phyloP scores from a whole-genome alignment of 2,888 invertebrate species.

The Torymus auratus region DNA sequence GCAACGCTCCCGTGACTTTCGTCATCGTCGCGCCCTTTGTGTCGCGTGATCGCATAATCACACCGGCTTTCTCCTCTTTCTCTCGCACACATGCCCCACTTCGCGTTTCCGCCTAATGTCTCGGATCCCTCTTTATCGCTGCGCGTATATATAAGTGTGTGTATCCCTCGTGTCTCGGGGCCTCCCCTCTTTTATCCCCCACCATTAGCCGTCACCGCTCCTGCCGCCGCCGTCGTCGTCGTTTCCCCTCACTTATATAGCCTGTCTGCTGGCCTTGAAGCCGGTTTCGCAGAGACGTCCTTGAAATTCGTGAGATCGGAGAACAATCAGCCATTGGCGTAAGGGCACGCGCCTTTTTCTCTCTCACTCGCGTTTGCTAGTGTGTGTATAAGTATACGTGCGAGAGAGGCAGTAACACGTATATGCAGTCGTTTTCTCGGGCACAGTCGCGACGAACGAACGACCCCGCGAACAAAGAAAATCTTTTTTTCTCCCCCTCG shows the following conservation, averaged over 20 bases:
- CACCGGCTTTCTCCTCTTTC: slow-evolving; percentile 19
- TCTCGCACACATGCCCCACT: slow-evolving; percentile 21
- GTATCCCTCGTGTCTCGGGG: slow-evolving; percentile 1
- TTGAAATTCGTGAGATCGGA: slow-evolving; percentile 71
- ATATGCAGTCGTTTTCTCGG: too few relatives aligned
- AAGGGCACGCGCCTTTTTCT: slow-evolving; percentile 39
- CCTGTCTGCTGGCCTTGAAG: slow-evolving; percentile 64
- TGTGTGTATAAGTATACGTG: too few relatives aligned
- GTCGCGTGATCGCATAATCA: slow-evolving; percentile 28
- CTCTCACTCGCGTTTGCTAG: neutral
- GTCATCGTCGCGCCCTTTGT: slow-evolving; percentile 31
- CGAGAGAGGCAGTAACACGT: too few relatives aligned
- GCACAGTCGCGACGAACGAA: slow-evolving; percentile 1
- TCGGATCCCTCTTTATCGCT: slow-evolving; percentile 26
- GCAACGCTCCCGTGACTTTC: neutral
- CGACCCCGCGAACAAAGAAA: slow-evolving; percentile 46
- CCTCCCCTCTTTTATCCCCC: slow-evolving; percentile 19
- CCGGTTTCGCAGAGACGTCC: slow-evolving; percentile 73
- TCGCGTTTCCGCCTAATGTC: slow-evolving; percentile 53
- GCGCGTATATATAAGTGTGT: neutral
- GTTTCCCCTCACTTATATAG: slow-evolving; percentile 28
- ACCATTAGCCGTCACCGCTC: neutral
- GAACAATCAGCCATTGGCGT: slow-evolving; percentile 64
- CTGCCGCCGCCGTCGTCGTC: neutral
- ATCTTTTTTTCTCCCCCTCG: slow-evolving; percentile 40